Percentiles rank a stretch among this genome's conserved stretches.
These are phyloP conservation scores for Cosmopolites sordidus DNA, from an alignment of 2,888 invertebrate genomes.

Conservation along the genomic window DNA sequence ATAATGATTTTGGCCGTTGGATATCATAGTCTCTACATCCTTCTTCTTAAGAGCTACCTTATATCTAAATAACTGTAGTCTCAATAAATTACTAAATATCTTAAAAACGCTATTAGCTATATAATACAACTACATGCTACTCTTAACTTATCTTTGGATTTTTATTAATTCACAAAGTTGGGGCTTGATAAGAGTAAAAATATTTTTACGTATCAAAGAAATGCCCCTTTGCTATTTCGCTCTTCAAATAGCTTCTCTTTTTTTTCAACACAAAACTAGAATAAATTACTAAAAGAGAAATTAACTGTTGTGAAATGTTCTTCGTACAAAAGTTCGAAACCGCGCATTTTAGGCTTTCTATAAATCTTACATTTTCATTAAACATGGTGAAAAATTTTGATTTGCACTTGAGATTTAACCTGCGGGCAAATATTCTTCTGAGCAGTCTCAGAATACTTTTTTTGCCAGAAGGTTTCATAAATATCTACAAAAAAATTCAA, in stretches of 20 bases:
- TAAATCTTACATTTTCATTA: constrained; percentile 14
- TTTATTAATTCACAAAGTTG: neutral
- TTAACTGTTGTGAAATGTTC: neutral
- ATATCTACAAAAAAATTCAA: constrained; percentile 29
- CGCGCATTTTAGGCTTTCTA: constrained; percentile 25
- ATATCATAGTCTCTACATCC: constrained; percentile 14
- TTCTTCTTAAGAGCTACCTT: constrained; percentile 31
- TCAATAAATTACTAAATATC: constrained; percentile 37
- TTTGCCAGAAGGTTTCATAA: constrained; percentile 12
- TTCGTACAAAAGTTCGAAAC: constrained; percentile 3
- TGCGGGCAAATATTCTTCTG: neutral
- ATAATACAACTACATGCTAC: constrained; percentile 14
- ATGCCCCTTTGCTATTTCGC: neutral
- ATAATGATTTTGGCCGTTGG: constrained; percentile 23
- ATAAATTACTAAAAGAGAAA: neutral
- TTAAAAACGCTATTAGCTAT: constrained; percentile 30
- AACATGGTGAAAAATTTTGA: constrained; percentile 20
- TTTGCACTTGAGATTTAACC: constrained; percentile 15
- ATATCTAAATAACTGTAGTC: constrained; percentile 8
- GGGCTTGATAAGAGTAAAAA: neutral
- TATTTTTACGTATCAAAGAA: neutral
- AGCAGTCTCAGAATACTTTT: constrained; percentile 1
- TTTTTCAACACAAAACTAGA: neutral
- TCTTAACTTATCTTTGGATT: constrained; percentile 24
- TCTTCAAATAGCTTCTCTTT: neutral